Percentiles rank a stretch among this genome's conserved stretches.
Evolutionary conservation across 2,113 vertebrate genomes (phyloP).

Genomic region (Platycercus adscitus): DNA sequence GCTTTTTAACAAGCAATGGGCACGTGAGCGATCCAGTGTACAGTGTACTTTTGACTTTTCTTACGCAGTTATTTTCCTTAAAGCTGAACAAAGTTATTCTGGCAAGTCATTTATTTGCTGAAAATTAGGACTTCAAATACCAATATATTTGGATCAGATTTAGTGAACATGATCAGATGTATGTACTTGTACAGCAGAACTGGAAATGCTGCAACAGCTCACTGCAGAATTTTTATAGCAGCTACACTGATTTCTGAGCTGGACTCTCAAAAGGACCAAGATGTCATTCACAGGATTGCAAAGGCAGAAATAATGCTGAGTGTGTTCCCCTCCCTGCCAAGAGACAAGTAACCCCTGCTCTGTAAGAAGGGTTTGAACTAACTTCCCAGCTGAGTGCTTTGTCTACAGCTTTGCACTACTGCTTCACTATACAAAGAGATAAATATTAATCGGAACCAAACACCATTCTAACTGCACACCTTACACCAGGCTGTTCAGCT

Average conservation of each 20-base stretch:
- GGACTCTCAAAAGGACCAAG: neutral
- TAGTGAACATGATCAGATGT: neutral
- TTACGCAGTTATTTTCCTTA: neutral
- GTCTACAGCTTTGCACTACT: neutral
- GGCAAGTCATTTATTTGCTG: neutral
- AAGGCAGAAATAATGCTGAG: constrained; percentile 58
- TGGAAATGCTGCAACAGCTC: neutral
- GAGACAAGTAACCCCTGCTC: neutral
- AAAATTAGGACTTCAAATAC: neutral
- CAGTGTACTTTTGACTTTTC: neutral
- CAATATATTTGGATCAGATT: neutral
- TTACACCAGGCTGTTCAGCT: neutral
- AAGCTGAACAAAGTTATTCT: neutral
- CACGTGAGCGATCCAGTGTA: too few species aligned
- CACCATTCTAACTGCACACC: neutral
- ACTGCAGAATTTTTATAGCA: neutral
- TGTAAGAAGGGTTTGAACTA: neutral
- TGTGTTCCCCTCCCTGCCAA: neutral
- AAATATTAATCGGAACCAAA: neutral
- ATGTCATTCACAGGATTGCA: constrained; percentile 26
- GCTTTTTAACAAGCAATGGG: too few species aligned
- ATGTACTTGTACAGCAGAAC: rapidly evolving
- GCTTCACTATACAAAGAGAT: neutral
- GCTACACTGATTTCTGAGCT: neutral
- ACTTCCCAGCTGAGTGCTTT: neutral